These are phyloP conservation scores for Netelia virgata DNA, from an alignment of 2,888 invertebrate species.

Conservation along the genomic window DNA sequence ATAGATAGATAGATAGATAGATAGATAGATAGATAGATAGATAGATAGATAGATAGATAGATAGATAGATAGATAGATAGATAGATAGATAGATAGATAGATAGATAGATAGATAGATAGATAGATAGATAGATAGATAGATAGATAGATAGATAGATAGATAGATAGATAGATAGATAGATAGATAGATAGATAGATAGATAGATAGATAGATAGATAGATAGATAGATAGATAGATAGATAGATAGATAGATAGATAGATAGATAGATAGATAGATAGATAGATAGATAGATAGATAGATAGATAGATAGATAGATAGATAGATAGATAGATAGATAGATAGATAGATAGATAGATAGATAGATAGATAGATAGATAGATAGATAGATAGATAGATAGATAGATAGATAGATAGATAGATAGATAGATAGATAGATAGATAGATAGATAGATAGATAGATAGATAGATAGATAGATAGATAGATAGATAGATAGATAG, in stretches of 20 bases:
- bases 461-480: background rate
- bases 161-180: slow-evolving; percentile 32
- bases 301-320: slow-evolving; percentile 73
- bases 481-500: slow-evolving; percentile 70
- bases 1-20: slow-evolving; percentile 21
- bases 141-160: slow-evolving; percentile 72
- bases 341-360: background rate
- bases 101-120: slow-evolving; percentile 32
- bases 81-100: slow-evolving; percentile 73
- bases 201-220: slow-evolving; percentile 70
- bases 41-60: slow-evolving; percentile 22
- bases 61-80: background rate
- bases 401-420: background rate
- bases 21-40: slow-evolving; percentile 73
- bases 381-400: slow-evolving; percentile 32
- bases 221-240: slow-evolving; percentile 26
- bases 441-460: slow-evolving; percentile 32
- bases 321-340: slow-evolving; percentile 22
- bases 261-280: slow-evolving; percentile 8
- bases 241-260: slow-evolving; percentile 71
- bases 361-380: slow-evolving; percentile 73
- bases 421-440: slow-evolving; percentile 72
- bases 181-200: background rate
- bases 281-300: slow-evolving; percentile 21
- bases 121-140: background rate